These are phyloP conservation scores for Danionella cerebrum DNA, from an alignment of 2,113 vertebrate species.

Conservation along the genomic window DNA sequence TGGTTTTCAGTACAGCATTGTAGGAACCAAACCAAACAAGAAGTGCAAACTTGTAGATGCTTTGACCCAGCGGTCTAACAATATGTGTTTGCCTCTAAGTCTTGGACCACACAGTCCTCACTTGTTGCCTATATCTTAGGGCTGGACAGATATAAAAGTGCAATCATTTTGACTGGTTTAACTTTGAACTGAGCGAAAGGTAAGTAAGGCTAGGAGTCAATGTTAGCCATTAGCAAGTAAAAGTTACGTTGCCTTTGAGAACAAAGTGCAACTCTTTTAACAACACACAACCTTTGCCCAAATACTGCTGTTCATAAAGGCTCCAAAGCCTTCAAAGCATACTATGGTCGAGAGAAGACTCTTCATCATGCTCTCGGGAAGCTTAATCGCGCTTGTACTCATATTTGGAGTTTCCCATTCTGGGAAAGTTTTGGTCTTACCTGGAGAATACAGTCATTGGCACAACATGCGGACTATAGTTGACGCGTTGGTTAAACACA, in stretches of 20 bases:
- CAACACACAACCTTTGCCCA: not conserved
- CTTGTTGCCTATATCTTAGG: too few relatives aligned
- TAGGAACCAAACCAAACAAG: too few relatives aligned
- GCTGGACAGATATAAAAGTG: too few relatives aligned
- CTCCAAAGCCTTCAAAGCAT: not conserved
- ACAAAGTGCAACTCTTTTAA: not conserved
- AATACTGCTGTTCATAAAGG: not conserved
- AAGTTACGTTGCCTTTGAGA: not conserved
- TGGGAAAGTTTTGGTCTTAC: conserved; percentile 69
- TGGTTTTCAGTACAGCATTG: too few relatives aligned
- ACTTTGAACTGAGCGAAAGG: too few relatives aligned
- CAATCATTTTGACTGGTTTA: too few relatives aligned
- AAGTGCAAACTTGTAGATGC: too few relatives aligned
- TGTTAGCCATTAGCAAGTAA: not conserved
- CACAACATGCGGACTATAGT: conserved; percentile 64
- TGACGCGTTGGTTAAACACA: conserved; percentile 54
- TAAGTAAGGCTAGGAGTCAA: not conserved
- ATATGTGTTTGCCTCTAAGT: too few relatives aligned
- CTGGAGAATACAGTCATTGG: conserved; percentile 73
- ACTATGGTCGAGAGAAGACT: too few relatives aligned
- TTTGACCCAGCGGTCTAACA: too few relatives aligned
- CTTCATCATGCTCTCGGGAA: not conserved
- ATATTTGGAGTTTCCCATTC: not conserved
- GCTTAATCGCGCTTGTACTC: not conserved
- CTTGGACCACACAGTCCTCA: too few relatives aligned